Percentiles rank a stretch among this genome's conserved stretches.
Conservation (phyloP, 2,797 vertebrate genomes). For the Bradypodion ventrale region DNA sequence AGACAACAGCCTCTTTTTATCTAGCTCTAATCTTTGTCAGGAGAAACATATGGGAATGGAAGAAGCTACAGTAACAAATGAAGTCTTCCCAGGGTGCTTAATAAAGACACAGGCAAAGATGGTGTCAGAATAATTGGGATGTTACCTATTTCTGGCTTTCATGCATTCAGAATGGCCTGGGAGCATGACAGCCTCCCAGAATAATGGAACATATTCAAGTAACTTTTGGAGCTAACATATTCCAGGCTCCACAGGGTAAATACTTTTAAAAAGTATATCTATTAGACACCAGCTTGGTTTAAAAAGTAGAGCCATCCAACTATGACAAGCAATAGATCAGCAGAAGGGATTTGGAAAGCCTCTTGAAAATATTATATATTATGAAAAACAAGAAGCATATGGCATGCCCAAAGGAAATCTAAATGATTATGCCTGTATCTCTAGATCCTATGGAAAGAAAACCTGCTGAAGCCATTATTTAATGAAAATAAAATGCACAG, state of each 20-base stretch:
- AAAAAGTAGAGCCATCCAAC: constrained; percentile 50
- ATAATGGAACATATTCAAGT: constrained; percentile 54
- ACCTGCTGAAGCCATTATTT: too few species aligned
- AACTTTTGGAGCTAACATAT: constrained; percentile 58
- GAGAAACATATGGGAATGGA: constrained; percentile 9
- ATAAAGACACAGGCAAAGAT: constrained; percentile 18
- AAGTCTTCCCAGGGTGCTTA: constrained; percentile 10
- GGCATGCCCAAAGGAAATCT: constrained; percentile 30
- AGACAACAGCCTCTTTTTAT: neutral
- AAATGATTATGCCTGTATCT: neutral
- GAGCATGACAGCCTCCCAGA: constrained; percentile 51
- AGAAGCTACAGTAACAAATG: neutral
- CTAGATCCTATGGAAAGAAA: too few species aligned
- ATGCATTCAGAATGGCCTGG: constrained; percentile 49
- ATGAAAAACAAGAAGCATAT: constrained; percentile 41
- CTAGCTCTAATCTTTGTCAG: constrained; percentile 7
- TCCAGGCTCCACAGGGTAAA: constrained; percentile 58
- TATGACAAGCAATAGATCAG: constrained; percentile 40
- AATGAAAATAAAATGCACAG: neutral
- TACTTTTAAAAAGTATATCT: constrained; percentile 51
- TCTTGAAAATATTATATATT: constrained; percentile 54
- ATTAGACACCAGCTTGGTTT: constrained; percentile 43
- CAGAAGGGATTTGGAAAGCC: constrained; percentile 35
- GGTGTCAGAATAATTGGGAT: constrained; percentile 33
- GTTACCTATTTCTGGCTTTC: constrained; percentile 30